Percentiles rank a stretch among this genome's conserved stretches.
Evolutionary conservation across 92 coral and sea anemone genomes (phyloP).

Genomic region (Heliopora coerulea): DNA sequence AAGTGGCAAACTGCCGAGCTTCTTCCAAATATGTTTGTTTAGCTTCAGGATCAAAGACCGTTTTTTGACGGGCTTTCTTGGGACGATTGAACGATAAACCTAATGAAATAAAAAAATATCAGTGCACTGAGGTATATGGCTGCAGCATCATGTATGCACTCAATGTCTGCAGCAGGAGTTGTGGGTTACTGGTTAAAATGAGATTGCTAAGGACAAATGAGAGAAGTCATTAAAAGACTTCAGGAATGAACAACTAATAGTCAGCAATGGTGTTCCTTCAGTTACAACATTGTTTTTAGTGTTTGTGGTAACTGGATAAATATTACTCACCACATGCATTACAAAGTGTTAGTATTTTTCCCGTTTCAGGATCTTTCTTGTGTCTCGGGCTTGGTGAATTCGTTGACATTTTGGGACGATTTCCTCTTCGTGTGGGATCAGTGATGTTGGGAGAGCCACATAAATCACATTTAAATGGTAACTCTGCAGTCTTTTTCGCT

Average conservation of each 20-base stretch:
- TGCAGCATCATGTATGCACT: too few relatives aligned
- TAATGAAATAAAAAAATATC: too few relatives aligned
- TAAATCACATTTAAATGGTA: slow-evolving; percentile 89
- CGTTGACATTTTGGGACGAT: slow-evolving; percentile 76
- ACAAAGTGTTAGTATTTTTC: slow-evolving; percentile 84
- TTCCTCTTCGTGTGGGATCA: slow-evolving; percentile 94
- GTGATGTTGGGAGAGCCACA: slow-evolving; percentile 94
- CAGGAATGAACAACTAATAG: too few relatives aligned
- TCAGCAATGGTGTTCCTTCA: too few relatives aligned
- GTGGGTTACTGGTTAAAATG: too few relatives aligned
- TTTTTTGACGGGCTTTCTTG: slow-evolving; percentile 65
- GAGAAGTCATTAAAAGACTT: too few relatives aligned
- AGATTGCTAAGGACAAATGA: too few relatives aligned
- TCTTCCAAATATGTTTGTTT: slow-evolving; percentile 80
- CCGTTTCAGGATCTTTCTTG: slow-evolving; percentile 83
- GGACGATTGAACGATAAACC: slow-evolving; percentile 98
- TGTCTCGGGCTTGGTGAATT: slow-evolving; percentile 96
- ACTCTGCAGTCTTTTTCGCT: slow-evolving; percentile 1
- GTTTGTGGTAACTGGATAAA: too few relatives aligned
- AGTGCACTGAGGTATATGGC: too few relatives aligned
- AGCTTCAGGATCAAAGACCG: slow-evolving; percentile 67
- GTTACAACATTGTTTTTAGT: too few relatives aligned
- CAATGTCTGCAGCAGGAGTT: too few relatives aligned
- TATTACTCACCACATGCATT: slow-evolving; percentile 94
- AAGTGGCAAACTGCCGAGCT: slow-evolving; percentile 78